phyloP scores from a whole-genome alignment of 1,140 invertebrate species.

The Asobara japonica region DNA sequence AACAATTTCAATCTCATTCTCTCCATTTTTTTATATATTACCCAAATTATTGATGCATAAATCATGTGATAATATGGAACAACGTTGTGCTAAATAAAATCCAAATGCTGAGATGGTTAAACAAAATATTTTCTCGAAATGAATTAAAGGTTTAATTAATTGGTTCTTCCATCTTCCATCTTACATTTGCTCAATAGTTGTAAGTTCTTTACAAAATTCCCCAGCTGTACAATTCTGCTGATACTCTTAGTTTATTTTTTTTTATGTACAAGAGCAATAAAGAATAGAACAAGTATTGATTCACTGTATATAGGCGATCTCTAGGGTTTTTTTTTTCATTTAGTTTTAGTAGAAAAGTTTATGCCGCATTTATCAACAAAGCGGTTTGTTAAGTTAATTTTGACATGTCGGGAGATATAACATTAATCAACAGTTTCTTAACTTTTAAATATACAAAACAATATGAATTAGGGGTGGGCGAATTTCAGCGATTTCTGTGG shows the following conservation, averaged over 20 bases:
- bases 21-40: background rate
- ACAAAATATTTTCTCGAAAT: no score
- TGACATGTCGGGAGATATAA: no score
- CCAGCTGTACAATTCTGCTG: background rate
- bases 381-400: no score
- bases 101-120: no score
- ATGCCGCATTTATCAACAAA: no score
- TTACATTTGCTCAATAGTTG: background rate
- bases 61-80: background rate
- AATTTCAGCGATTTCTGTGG: no score
- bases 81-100: background rate
- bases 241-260: no score
- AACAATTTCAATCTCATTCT: background rate
- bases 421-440: no score
- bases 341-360: no score
- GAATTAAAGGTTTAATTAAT: background rate
- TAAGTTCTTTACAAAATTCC: slow-evolving; percentile 4
- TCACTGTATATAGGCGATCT: background rate
- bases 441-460: no score
- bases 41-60: background rate
- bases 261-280: slow-evolving; percentile 9
- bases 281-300: background rate
- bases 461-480: no score
- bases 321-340: no score
- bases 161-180: background rate